Evolutionary conservation across 1,140 invertebrate genomes (phyloP).

Genomic region (Chlorops oryzae): DNA sequence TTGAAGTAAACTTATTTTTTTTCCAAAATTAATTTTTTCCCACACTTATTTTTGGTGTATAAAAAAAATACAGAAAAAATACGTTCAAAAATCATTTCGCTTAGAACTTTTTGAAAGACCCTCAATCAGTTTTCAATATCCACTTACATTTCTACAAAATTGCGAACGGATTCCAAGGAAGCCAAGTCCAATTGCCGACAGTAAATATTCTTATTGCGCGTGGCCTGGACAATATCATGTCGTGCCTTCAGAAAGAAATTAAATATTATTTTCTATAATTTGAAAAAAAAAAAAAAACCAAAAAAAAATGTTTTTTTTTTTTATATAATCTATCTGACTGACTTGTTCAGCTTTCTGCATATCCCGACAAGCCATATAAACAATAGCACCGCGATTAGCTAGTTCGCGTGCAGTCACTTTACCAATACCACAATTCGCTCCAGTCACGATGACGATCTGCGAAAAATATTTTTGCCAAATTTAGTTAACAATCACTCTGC

Average conservation of each 20-base stretch:
- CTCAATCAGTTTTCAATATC: not conserved
- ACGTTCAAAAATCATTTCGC: not conserved
- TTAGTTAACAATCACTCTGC: too few species aligned
- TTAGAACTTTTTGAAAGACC: not conserved
- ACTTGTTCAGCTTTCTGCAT: slow-evolving; percentile 56
- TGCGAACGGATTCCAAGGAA: slow-evolving; percentile 63
- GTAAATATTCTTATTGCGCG: slow-evolving; percentile 68
- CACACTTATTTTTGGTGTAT: too few species aligned
- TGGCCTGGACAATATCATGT: slow-evolving; percentile 65
- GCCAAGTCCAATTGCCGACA: slow-evolving; percentile 72
- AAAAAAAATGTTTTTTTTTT: too few species aligned
- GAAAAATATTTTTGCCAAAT: too few species aligned
- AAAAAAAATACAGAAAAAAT: not conserved
- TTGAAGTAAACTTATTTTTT: too few species aligned
- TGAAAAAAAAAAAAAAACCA: too few species aligned
- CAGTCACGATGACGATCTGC: slow-evolving; percentile 72
- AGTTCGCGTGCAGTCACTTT: slow-evolving; percentile 67
- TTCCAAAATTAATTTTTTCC: too few species aligned
- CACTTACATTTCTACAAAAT: slow-evolving; percentile 56
- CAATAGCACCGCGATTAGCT: slow-evolving; percentile 63
- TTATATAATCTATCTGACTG: too few species aligned
- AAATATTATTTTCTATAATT: slow-evolving; percentile 11
- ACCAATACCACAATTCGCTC: slow-evolving; percentile 77
- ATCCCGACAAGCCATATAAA: slow-evolving; percentile 75
- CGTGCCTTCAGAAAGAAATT: slow-evolving; percentile 50